phyloP scores from a whole-genome alignment of 1,140 invertebrate genomes.

The Drosophila jambulina region DNA sequence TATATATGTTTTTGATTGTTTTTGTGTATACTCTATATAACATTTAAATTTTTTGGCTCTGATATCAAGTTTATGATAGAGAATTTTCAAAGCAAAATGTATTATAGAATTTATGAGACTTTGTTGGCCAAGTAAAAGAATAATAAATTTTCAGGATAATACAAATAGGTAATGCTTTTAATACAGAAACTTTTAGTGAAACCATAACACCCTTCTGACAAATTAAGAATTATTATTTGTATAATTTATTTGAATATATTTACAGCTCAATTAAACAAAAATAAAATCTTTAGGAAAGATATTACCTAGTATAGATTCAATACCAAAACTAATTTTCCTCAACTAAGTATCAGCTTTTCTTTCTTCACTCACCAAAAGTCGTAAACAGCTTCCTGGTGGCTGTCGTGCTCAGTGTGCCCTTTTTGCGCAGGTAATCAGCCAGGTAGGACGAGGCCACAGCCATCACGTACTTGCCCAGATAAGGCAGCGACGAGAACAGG shows the following conservation, averaged over 20 bases:
- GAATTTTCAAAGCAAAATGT: not conserved
- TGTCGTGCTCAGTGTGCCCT: slow-evolving; percentile 89
- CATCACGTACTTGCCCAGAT: slow-evolving; percentile 93
- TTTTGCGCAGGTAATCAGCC: slow-evolving; percentile 89
- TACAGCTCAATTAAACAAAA: too few species aligned
- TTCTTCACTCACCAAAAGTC: slow-evolving; percentile 86
- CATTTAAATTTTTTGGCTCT: not conserved
- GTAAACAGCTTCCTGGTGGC: slow-evolving; percentile 90
- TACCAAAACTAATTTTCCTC: not conserved
- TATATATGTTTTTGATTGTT: not conserved
- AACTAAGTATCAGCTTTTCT: not conserved
- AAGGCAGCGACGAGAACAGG: slow-evolving; percentile 94
- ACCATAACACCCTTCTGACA: too few species aligned
- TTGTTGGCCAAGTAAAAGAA: not conserved
- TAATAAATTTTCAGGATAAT: too few species aligned
- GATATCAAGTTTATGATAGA: not conserved
- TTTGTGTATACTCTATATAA: not conserved
- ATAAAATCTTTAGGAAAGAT: too few species aligned
- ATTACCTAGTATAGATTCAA: too few species aligned
- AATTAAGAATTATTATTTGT: too few species aligned
- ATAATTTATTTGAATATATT: too few species aligned
- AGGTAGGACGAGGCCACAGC: slow-evolving; percentile 89
- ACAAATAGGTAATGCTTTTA: too few species aligned
- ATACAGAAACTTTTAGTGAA: too few species aligned
- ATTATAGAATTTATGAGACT: not conserved